Percentiles rank a stretch among this genome's conserved stretches.
These are phyloP conservation scores for Dusona sp. DNA, from an alignment of 2,888 invertebrate species.

Conservation along the genomic window DNA sequence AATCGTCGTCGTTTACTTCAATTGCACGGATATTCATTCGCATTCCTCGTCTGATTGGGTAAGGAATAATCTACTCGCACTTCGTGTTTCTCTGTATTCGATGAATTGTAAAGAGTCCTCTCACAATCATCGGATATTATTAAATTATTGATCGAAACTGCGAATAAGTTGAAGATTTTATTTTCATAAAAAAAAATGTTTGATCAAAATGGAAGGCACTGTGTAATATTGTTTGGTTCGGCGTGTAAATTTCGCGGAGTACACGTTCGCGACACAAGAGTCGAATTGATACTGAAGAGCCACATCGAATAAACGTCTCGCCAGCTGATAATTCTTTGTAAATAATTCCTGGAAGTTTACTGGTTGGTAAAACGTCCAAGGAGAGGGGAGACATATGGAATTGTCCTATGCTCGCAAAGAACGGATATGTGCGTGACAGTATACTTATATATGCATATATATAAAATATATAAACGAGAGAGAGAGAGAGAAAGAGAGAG, in stretches of 20 bases:
- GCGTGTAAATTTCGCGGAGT: neutral
- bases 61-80: neutral
- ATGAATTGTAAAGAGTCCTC: neutral
- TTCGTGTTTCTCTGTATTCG: neutral
- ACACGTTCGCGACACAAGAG: slow-evolving; percentile 54
- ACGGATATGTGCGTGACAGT: slow-evolving; percentile 13
- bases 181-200: neutral
- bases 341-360: slow-evolving; percentile 70
- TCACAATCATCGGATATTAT: neutral
- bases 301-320: slow-evolving; percentile 51
- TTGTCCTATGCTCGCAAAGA: slow-evolving; percentile 30
- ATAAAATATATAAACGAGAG: no score
- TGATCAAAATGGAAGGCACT: neutral
- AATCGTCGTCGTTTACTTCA: no score
- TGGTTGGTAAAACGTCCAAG: slow-evolving; percentile 41
- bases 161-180: neutral
- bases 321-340: slow-evolving; percentile 72
- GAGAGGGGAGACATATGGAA: slow-evolving; percentile 15
- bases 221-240: neutral
- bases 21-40: neutral
- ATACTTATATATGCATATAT: slow-evolving; percentile 15
- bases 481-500: neutral
- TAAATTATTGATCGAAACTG: neutral
- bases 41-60: neutral
- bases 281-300: slow-evolving; percentile 67